Conservation (phyloP, 2,113 vertebrate species). For the Nycticorax nycticorax region DNA sequence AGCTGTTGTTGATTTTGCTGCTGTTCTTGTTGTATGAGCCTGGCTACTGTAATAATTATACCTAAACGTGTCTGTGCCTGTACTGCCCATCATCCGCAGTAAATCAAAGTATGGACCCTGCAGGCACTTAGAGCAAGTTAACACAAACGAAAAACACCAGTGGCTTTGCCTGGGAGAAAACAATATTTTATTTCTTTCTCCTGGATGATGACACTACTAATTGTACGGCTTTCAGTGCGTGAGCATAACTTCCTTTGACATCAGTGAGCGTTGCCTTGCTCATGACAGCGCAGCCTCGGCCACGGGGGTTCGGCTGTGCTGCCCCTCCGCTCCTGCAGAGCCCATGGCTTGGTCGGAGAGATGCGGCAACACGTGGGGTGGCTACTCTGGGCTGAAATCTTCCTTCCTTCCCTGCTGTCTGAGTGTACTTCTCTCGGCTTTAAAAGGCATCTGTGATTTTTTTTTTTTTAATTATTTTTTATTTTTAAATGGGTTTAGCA, state of each 20-base stretch:
- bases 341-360: fast-evolving
- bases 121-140: conserved; percentile 4
- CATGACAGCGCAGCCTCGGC: not conserved
- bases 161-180: conserved; percentile 9
- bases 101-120: conserved; percentile 34
- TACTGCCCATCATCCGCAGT: not conserved
- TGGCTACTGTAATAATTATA: conserved; percentile 30
- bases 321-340: not conserved
- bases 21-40: conserved; percentile 1
- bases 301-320: fast-evolving
- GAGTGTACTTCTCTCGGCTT: not conserved
- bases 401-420: not conserved
- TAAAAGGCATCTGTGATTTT: not conserved
- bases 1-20: conserved; percentile 57
- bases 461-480: not conserved
- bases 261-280: not conserved
- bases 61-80: conserved; percentile 1
- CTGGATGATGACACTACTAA: not conserved
- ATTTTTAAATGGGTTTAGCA: not conserved
- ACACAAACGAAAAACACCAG: not conserved
- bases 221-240: not conserved
- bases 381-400: not conserved
- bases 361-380: fast-evolving
- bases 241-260: not conserved
- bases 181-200: not conserved